Conservation (phyloP, 2,113 vertebrate species). For the Pardalotus punctatus region DNA sequence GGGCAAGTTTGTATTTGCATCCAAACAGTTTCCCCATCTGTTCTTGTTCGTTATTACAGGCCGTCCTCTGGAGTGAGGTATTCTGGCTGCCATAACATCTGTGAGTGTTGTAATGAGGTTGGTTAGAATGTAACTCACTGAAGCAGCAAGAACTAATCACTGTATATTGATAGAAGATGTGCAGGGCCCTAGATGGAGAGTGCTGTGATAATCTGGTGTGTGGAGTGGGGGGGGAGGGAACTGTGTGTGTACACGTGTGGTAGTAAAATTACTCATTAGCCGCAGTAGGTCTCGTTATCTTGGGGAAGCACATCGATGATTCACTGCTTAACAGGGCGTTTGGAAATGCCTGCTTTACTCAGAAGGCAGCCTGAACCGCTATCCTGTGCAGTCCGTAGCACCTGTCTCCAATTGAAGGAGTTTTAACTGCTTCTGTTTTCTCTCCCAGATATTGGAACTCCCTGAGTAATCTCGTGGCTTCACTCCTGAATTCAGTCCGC, state of each 20-base stretch:
- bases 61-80: constrained; percentile 20
- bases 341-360: constrained; percentile 5
- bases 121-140: constrained; percentile 31
- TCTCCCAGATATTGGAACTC: constrained; percentile 95
- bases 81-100: constrained; percentile 25
- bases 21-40: constrained; percentile 53
- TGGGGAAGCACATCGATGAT: constrained; percentile 36
- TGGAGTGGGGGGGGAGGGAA: neutral
- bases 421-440: neutral
- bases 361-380: constrained; percentile 2
- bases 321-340: constrained; percentile 39
- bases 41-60: constrained; percentile 13
- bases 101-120: constrained; percentile 1
- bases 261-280: constrained; percentile 62
- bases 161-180: neutral
- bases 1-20: constrained; percentile 1
- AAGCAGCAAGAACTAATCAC: constrained; percentile 38
- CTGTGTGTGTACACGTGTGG: neutral
- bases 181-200: neutral
- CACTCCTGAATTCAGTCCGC: constrained; percentile 95
- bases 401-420: neutral
- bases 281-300: constrained; percentile 34
- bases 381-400: neutral
- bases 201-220: neutral
- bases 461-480: constrained; percentile 96